Percentiles rank a stretch among this genome's conserved stretches.
These are phyloP conservation scores for Parauchenoglanis ngamensis DNA, from an alignment of 2,797 vertebrate genomes.

Conservation along the genomic window DNA sequence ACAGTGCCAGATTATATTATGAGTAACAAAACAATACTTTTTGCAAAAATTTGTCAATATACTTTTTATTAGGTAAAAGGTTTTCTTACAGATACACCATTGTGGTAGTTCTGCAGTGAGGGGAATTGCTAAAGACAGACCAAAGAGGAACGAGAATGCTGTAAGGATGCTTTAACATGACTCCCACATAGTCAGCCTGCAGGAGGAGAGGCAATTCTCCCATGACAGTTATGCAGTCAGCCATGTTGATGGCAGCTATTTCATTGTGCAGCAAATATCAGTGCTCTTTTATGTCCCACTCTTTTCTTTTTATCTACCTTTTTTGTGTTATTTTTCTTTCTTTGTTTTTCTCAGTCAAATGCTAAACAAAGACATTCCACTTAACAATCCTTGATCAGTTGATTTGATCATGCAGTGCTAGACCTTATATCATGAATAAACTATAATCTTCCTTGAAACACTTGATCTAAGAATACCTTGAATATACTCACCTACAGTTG, in stretches of 20 bases:
- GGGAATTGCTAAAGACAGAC: not conserved
- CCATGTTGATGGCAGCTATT: slow-evolving; percentile 26
- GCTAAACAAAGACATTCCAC: slow-evolving; percentile 5
- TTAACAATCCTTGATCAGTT: slow-evolving; percentile 8
- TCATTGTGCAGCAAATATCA: slow-evolving; percentile 28
- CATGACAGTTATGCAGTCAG: slow-evolving; percentile 21
- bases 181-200: not conserved
- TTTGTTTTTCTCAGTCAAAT: not conserved
- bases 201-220: slow-evolving; percentile 46
- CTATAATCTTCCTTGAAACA: not conserved
- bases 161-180: not conserved
- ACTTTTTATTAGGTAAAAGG: not conserved
- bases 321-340: slow-evolving; percentile 1
- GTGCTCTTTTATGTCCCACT: not conserved
- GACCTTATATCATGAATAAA: slow-evolving; percentile 1
- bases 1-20: not conserved
- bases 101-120: no score
- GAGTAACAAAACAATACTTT: not conserved
- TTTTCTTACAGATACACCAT: no score
- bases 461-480: not conserved
- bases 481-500: not conserved
- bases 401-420: slow-evolving; percentile 24
- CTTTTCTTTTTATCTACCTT: not conserved
- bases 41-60: no score
- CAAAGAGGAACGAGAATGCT: not conserved